Percentiles rank a stretch among this genome's conserved stretches.
Evolutionary conservation across 53 echinoderm and acorn worm species (phyloP).

Genomic region (Holothuria scabra): DNA sequence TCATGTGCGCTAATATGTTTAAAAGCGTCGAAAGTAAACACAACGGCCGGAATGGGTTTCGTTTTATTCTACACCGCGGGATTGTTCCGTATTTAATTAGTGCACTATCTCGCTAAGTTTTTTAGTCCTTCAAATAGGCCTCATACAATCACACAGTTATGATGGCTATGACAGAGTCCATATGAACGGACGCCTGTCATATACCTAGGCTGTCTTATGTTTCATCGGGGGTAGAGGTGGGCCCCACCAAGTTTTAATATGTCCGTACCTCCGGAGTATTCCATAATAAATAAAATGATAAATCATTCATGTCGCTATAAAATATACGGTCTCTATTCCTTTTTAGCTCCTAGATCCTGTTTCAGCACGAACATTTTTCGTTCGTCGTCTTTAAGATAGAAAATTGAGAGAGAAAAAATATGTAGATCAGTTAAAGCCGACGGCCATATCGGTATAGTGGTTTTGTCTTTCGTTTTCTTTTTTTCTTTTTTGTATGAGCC

Average conservation of each 20-base stretch:
- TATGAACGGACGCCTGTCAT: conserved; percentile 33
- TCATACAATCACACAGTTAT: conserved; percentile 37
- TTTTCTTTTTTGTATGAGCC: conserved; percentile 11
- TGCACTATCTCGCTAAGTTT: conserved; percentile 19
- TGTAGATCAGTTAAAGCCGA: conserved; percentile 37
- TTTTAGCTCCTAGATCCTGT: conserved; percentile 11
- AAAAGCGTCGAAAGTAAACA: conserved; percentile 44
- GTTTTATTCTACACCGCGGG: conserved; percentile 5
- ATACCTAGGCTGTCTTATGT: conserved; percentile 18
- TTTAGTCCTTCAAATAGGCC: conserved; percentile 27
- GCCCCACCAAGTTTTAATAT: conserved; percentile 46
- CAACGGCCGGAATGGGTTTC: conserved; percentile 25
- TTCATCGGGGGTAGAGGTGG: conserved; percentile 39
- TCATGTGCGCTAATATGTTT: conserved; percentile 45
- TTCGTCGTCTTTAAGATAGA: conserved; percentile 31
- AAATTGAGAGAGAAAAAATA: conserved; percentile 43
- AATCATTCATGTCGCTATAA: conserved; percentile 44
- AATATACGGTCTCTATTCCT: conserved; percentile 39
- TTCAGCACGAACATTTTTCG: conserved; percentile 34
- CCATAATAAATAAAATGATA: conserved; percentile 47
- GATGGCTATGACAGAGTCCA: conserved; percentile 44
- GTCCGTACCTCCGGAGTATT: conserved; percentile 44
- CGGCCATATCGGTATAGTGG: conserved; percentile 16
- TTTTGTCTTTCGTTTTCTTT: not conserved
- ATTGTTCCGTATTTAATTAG: conserved; percentile 36